phyloP scores from a whole-genome alignment of 2,797 vertebrate species.

The Pangasius larnaudii region DNA sequence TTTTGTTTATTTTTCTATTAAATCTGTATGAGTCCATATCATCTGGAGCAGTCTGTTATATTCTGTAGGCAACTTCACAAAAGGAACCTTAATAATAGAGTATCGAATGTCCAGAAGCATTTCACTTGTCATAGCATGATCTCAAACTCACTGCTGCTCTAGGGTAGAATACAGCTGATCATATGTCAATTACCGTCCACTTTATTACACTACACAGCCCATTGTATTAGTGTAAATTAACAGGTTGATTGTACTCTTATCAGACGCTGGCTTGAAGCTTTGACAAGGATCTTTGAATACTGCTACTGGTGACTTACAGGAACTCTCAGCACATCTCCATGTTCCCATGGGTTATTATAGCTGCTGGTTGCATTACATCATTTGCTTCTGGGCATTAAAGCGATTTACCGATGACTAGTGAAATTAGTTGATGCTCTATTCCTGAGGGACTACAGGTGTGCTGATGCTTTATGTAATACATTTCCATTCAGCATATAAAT shows the following conservation, averaged over 20 bases:
- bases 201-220: background rate
- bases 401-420: conserved; percentile 56
- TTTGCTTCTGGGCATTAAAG: conserved; percentile 43
- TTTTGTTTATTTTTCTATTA: background rate
- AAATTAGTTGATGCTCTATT: conserved; percentile 50
- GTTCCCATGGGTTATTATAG: conserved; percentile 27
- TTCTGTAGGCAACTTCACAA: background rate
- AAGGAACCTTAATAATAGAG: conserved; percentile 14
- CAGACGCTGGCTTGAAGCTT: conserved; percentile 24
- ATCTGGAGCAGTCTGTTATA: background rate
- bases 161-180: background rate
- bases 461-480: conserved; percentile 44
- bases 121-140: background rate
- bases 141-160: conserved; percentile 4
- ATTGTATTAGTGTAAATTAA: conserved; percentile 28
- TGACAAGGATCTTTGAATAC: conserved; percentile 9
- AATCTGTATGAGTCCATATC: conserved; percentile 5
- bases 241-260: conserved; percentile 39
- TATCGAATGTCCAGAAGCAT: conserved; percentile 27
- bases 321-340: conserved; percentile 27
- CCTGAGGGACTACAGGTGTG: conserved; percentile 33
- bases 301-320: conserved; percentile 27
- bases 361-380: conserved; percentile 35
- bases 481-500: conserved; percentile 30
- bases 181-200: background rate